Percentiles rank a stretch among this genome's conserved stretches.
Evolutionary conservation across 1,140 invertebrate genomes (phyloP).

Genomic region (Neomicropteryx cornuta): DNA sequence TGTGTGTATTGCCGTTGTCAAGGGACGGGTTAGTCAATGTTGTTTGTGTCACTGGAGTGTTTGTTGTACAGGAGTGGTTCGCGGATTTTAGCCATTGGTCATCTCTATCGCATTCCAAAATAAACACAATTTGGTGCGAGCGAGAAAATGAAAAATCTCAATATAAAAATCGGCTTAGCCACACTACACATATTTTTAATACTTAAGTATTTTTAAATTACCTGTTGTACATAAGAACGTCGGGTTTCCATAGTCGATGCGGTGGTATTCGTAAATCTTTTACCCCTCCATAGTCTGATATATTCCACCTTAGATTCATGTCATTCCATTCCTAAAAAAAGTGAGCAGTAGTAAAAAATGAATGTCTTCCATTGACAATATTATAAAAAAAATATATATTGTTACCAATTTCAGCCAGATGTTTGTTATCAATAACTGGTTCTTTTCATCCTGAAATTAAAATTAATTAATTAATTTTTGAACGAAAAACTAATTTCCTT

Average conservation of each 20-base stretch:
- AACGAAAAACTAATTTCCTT: constrained; percentile 3
- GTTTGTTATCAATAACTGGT: constrained; percentile 85
- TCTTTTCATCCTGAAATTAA: constrained; percentile 75
- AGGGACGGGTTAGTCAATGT: too few species aligned
- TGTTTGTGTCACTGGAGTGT: too few species aligned
- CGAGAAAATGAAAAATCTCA: too few species aligned
- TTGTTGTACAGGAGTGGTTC: too few species aligned
- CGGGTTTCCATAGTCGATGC: constrained; percentile 96
- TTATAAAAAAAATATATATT: constrained; percentile 17
- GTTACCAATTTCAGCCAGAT: constrained; percentile 88
- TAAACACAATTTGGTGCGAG: too few species aligned
- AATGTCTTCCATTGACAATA: neutral
- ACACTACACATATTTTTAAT: too few species aligned
- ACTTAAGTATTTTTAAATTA: too few species aligned
- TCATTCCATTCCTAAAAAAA: constrained; percentile 90
- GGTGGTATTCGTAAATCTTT: constrained; percentile 92
- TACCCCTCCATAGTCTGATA: constrained; percentile 92
- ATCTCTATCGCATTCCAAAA: too few species aligned
- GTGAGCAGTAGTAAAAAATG: too few species aligned
- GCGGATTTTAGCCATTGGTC: too few species aligned
- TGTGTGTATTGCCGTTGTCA: too few species aligned
- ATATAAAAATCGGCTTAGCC: too few species aligned
- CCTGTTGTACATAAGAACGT: constrained; percentile 99
- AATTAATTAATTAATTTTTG: constrained; percentile 7
- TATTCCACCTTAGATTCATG: constrained; percentile 96